A percentile compares a stretch with the other conserved stretches of the same genome.
Conservation (phyloP, 2,797 vertebrate species). For the Sebastiscus albofasciatus region DNA sequence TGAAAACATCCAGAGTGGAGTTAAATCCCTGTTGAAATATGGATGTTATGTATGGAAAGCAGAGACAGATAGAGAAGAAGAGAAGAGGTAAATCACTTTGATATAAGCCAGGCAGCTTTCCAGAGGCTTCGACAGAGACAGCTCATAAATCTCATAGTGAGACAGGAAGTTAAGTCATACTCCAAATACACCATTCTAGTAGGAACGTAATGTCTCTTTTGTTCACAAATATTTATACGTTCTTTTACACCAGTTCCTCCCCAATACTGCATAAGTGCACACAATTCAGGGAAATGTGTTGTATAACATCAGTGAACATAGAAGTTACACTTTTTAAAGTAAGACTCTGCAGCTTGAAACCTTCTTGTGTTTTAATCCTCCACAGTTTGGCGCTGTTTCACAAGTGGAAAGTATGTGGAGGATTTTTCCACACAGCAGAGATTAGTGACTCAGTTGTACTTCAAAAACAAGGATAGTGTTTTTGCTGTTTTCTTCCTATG, state of each 20-base stretch:
- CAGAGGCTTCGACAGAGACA: slow-evolving; percentile 41
- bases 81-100: slow-evolving; percentile 45
- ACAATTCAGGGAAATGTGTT: slow-evolving; percentile 13
- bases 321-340: slow-evolving; percentile 9
- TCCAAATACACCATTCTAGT: slow-evolving; percentile 29
- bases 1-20: slow-evolving; percentile 11
- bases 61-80: slow-evolving; percentile 13
- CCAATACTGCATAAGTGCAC: background rate
- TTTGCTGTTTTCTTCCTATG: slow-evolving; percentile 34
- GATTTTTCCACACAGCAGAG: slow-evolving; percentile 48
- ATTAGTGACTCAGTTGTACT: slow-evolving; percentile 53
- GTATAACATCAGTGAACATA: slow-evolving; percentile 8
- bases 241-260: slow-evolving; percentile 24
- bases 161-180: slow-evolving; percentile 59
- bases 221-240: slow-evolving; percentile 44
- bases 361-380: slow-evolving; percentile 30
- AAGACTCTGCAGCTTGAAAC: background rate
- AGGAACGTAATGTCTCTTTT: slow-evolving; percentile 25
- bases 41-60: slow-evolving; percentile 27
- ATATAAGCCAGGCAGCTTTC: slow-evolving; percentile 64
- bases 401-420: slow-evolving; percentile 58
- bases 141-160: slow-evolving; percentile 61
- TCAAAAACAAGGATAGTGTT: slow-evolving; percentile 47
- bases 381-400: slow-evolving; percentile 47
- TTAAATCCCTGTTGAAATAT: slow-evolving; percentile 33